Conservation (phyloP, 2,888 invertebrate genomes). For the Parasteatoda lunata region DNA sequence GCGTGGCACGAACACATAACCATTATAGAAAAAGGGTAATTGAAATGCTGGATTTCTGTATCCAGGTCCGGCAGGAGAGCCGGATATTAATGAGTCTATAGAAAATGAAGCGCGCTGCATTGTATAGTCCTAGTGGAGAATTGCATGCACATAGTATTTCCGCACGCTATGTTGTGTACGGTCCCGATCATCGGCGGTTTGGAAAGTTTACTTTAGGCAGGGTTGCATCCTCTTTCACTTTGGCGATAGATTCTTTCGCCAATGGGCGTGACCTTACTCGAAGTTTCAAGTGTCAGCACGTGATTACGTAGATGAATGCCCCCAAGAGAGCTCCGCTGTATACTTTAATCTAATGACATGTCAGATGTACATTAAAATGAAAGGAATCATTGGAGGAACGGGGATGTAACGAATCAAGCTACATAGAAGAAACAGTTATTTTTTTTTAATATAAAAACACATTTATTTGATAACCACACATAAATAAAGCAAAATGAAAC, state of each 20-base stretch:
- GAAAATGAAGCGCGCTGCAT: conserved; percentile 64
- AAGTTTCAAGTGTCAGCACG: conserved; percentile 27
- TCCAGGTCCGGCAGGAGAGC: conserved; percentile 35
- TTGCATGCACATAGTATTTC: conserved; percentile 45
- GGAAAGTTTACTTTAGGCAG: conserved; percentile 9
- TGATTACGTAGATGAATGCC: conserved; percentile 25
- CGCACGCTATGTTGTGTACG: conserved; percentile 21
- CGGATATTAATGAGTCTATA: conserved; percentile 65
- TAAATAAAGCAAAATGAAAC: too few relatives aligned
- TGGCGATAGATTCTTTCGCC: conserved; percentile 19
- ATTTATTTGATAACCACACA: too few relatives aligned
- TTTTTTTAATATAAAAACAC: too few relatives aligned
- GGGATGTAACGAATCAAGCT: too few relatives aligned
- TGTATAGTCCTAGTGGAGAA: neutral
- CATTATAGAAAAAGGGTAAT: conserved; percentile 64
- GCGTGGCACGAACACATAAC: conserved; percentile 58
- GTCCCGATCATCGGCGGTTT: neutral
- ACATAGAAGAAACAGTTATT: too few relatives aligned
- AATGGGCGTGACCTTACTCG: conserved; percentile 16
- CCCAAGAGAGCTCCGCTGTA: neutral
- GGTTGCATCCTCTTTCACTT: conserved; percentile 19
- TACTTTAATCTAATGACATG: too few relatives aligned
- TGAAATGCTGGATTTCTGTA: conserved; percentile 44
- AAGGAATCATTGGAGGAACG: too few relatives aligned
- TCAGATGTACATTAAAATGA: too few relatives aligned